Percentiles rank a stretch among this genome's conserved stretches.
Evolutionary conservation across 1,140 invertebrate species (phyloP).

Genomic region (Dendrolimus kikuchii): DNA sequence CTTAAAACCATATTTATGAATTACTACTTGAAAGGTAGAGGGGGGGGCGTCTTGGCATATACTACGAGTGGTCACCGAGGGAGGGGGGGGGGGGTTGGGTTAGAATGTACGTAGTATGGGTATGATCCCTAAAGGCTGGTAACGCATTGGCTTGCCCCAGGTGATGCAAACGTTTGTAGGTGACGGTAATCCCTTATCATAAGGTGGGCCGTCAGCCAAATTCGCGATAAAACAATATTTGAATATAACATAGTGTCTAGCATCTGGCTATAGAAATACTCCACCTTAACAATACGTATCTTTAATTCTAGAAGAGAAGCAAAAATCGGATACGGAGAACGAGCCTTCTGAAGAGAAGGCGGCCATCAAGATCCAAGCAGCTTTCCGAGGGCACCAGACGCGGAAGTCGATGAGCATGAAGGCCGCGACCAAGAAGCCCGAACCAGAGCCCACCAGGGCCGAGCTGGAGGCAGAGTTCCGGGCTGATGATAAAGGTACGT

Average conservation of each 20-base stretch:
- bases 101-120: no score
- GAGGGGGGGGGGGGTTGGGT: no score
- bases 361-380: constrained; percentile 81
- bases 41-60: no score
- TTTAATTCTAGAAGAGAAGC: constrained; percentile 33
- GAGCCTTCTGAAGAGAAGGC: constrained; percentile 70
- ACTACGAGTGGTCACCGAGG: no score
- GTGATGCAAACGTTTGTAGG: no score
- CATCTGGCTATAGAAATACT: background rate
- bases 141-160: no score
- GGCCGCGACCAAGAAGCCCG: constrained; percentile 32
- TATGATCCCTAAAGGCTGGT: no score
- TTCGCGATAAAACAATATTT: no score
- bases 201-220: no score
- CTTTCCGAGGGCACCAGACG: constrained; percentile 79
- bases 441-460: constrained; percentile 77
- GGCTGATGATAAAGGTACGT: constrained; percentile 82
- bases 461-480: constrained; percentile 83
- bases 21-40: no score
- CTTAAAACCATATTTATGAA: no score
- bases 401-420: constrained; percentile 75
- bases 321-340: constrained; percentile 29
- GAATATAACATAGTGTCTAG: background rate
- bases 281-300: background rate
- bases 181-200: no score